Conservation (phyloP, 2,888 invertebrate species). For the Melinaea menophilus region DNA sequence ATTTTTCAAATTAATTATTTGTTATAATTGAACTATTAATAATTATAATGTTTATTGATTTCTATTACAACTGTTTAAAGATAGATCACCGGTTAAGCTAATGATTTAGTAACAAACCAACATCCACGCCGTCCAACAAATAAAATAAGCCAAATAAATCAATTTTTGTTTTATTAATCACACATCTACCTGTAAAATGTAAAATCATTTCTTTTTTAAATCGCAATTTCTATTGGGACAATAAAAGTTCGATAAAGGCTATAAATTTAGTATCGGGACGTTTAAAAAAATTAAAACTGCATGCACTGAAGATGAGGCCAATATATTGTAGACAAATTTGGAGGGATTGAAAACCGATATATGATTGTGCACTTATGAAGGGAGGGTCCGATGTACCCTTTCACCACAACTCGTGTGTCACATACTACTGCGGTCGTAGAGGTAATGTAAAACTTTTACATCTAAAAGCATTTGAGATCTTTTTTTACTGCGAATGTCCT, state of each 20-base stretch:
- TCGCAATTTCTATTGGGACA: slow-evolving; percentile 37
- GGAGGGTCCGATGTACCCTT: slow-evolving; percentile 30
- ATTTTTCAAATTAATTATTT: too few relatives aligned
- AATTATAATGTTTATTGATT: too few relatives aligned
- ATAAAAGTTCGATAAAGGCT: slow-evolving; percentile 55
- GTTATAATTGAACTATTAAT: too few relatives aligned
- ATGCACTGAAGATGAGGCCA: slow-evolving; percentile 59
- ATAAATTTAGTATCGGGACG: slow-evolving; percentile 55
- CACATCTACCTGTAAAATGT: slow-evolving; percentile 26
- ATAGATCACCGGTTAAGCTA: background rate
- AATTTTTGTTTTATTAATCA: slow-evolving; percentile 22
- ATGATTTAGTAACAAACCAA: background rate
- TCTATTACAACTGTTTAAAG: background rate
- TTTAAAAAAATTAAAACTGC: slow-evolving; percentile 68
- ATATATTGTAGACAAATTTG: slow-evolving; percentile 50
- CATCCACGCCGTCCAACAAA: background rate
- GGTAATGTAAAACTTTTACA: slow-evolving; percentile 27
- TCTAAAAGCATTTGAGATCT: slow-evolving; percentile 27
- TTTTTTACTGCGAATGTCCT: slow-evolving; percentile 21
- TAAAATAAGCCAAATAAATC: slow-evolving; percentile 16
- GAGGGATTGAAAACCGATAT: slow-evolving; percentile 73
- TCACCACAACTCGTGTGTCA: slow-evolving; percentile 25
- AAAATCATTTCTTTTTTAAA: slow-evolving; percentile 26
- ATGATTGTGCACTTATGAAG: slow-evolving; percentile 71
- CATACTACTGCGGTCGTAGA: slow-evolving; percentile 17